These are phyloP conservation scores for Spheniscus mendiculus DNA, from an alignment of 2,113 vertebrate genomes.

Conservation along the genomic window DNA sequence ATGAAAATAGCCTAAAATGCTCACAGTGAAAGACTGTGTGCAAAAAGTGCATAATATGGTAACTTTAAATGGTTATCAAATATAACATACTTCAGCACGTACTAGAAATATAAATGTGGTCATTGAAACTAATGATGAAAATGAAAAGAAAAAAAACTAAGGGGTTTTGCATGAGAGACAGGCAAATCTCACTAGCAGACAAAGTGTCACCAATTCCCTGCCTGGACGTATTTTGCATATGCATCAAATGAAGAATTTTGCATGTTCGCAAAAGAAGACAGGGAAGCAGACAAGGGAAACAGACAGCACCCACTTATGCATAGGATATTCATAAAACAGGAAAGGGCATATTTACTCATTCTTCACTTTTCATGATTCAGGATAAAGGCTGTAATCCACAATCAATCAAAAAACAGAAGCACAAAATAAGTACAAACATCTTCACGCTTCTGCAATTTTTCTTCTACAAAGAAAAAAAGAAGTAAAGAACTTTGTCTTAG, in stretches of 20 bases:
- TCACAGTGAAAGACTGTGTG: not conserved
- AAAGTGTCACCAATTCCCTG: not conserved
- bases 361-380: not conserved
- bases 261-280: not conserved
- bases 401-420: not conserved
- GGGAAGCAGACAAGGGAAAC: not conserved
- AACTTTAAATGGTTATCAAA: constrained; percentile 32
- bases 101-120: not conserved
- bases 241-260: not conserved
- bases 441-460: not conserved
- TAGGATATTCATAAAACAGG: not conserved
- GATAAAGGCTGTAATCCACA: not conserved
- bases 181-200: not conserved
- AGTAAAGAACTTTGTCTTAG: not conserved
- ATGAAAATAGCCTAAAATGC: constrained; percentile 37
- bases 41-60: not conserved
- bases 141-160: not conserved
- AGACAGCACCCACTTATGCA: not conserved
- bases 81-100: not conserved
- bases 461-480: not conserved
- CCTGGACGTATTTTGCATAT: not conserved
- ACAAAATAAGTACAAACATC: not conserved
- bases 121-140: not conserved
- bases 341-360: not conserved
- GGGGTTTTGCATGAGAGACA: not conserved